Base-by-base conservation (phyloP, 1,140 invertebrate species). In the Diachasma alloeum region DNA sequence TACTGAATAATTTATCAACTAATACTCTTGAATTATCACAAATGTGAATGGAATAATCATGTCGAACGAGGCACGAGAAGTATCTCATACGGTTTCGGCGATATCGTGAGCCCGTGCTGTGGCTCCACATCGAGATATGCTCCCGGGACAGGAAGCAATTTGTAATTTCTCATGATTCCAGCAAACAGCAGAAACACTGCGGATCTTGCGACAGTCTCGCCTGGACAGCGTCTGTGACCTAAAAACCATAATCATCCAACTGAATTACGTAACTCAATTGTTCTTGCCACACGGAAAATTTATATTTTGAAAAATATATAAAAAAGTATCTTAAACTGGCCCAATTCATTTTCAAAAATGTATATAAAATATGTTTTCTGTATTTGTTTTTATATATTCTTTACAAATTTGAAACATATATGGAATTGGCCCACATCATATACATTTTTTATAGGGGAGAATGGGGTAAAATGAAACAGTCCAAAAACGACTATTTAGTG, bases 171-270 rank as follows among this genome's bases (percentile, higher is more conserved):
- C 73, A 96, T 86, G 13, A 96, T 90, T 6, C 92, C 92, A 3
- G 92, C 90, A 71, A 96, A 93, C 56, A 95, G 92, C 19, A 95
- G 88, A 82, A 96, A 96, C 3, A 95, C 83, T 77, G 94, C 94
- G 0, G 91, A 91, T 70, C 91, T 92, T 0, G 95, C 95, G 48
- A 97, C 85, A 0, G 92, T 88, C 86, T 96, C 94, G 0, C 95
- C 96, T 0, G 94, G 91, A 83, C 96, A 97, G 76, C 93, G 91
- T 80, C 94, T 91, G 75, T 92, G 92, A 70, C 95, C 95, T 95
- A 86, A 44, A 91, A 42, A 26, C 42, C 13, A 42, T 69, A 78
- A 80, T 78, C 72, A 75, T 75, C 69, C 19, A 66, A 39, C 19
- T 44, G 22, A n/a, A 31, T 63, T 15, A 63, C 24, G 22, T 31